These are phyloP conservation scores for Pardalotus punctatus DNA, from an alignment of 2,113 vertebrate genomes.

Conservation along the genomic window DNA sequence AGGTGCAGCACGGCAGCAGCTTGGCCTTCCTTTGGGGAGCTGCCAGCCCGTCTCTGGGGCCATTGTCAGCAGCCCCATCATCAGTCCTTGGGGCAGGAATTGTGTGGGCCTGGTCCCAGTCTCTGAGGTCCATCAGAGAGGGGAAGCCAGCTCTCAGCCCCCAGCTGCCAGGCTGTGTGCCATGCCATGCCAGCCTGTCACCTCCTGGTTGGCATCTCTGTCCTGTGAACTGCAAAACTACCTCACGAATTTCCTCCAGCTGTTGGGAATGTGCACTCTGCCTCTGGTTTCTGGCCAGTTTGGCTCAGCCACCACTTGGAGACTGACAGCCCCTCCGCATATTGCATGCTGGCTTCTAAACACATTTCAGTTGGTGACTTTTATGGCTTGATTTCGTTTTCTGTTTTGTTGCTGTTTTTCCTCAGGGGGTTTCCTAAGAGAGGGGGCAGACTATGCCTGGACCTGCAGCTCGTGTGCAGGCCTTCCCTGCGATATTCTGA, in stretches of 20 bases:
- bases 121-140: neutral
- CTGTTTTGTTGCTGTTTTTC: neutral
- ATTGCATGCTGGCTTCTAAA: neutral
- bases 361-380: neutral
- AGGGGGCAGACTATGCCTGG: neutral
- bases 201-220: neutral
- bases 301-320: neutral
- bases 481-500: neutral
- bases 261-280: neutral
- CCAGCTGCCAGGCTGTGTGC: neutral
- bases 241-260: neutral
- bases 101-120: neutral
- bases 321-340: neutral
- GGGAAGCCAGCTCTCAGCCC: neutral
- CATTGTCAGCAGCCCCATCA: neutral
- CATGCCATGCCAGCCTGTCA: neutral
- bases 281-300: neutral
- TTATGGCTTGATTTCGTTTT: neutral
- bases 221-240: neutral
- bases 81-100: neutral
- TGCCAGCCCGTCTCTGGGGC: neutral
- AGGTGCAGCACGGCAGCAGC: neutral
- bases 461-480: neutral
- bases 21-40: neutral
- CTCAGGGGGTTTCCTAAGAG: neutral